Percentiles rank a stretch among this genome's conserved stretches.
Evolutionary conservation across 2,113 vertebrate genomes (phyloP).

Genomic region (Bujurquina vittata): DNA sequence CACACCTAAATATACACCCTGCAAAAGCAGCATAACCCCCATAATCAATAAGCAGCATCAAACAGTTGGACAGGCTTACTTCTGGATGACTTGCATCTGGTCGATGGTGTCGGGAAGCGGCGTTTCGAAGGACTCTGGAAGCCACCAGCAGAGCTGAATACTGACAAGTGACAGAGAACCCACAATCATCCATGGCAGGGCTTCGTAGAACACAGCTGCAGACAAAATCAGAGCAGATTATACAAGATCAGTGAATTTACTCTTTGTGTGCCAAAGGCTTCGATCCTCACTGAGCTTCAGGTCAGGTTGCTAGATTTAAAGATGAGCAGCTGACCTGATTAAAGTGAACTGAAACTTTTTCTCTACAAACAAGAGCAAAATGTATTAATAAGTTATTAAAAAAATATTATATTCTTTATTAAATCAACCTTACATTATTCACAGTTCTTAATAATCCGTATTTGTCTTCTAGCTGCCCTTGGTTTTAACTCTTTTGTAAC

Average conservation of each 20-base stretch:
- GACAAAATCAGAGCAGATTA: neutral
- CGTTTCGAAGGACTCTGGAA: constrained; percentile 61
- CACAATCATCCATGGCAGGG: constrained; percentile 59
- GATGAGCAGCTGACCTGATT: neutral
- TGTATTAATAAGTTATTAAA: neutral
- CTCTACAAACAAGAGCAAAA: neutral
- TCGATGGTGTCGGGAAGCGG: constrained; percentile 56
- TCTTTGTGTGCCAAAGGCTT: neutral
- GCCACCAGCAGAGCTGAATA: constrained; percentile 31
- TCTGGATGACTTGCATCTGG: constrained; percentile 24
- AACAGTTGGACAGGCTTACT: constrained; percentile 24
- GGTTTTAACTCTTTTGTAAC: too few relatives aligned
- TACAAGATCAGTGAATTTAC: neutral
- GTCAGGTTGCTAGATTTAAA: neutral
- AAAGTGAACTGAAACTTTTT: neutral
- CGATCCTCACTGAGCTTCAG: neutral
- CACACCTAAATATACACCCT: neutral
- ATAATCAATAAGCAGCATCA: neutral
- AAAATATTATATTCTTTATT: neutral
- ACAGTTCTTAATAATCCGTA: too few relatives aligned
- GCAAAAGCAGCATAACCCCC: neutral
- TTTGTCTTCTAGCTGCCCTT: too few relatives aligned
- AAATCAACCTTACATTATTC: too few relatives aligned
- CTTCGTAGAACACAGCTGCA: constrained; percentile 28
- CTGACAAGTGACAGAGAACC: constrained; percentile 44